Percentiles rank a stretch among this genome's conserved stretches.
These are phyloP conservation scores for Eupithecia tripunctaria DNA, from an alignment of 2,888 invertebrate genomes.

Conservation along the genomic window DNA sequence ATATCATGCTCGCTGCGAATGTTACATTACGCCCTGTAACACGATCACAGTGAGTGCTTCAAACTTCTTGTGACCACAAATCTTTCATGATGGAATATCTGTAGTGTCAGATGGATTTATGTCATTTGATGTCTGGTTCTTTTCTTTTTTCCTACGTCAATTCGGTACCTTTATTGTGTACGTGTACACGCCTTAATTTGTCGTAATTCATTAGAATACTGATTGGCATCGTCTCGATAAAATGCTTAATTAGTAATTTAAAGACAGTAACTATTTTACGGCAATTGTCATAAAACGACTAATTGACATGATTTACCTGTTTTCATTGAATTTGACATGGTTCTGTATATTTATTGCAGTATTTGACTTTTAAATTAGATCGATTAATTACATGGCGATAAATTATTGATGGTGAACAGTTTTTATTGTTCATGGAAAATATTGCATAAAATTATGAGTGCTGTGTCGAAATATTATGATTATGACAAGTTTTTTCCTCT, in stretches of 20 bases:
- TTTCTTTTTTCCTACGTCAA: background rate
- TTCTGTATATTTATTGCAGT: slow-evolving; percentile 39
- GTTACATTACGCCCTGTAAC: too few species aligned
- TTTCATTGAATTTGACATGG: slow-evolving; percentile 38
- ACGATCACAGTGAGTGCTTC: too few species aligned
- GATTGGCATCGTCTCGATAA: slow-evolving; percentile 35
- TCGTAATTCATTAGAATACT: slow-evolving; percentile 35
- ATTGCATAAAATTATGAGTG: background rate
- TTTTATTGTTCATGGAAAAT: slow-evolving; percentile 16
- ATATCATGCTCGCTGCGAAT: too few species aligned
- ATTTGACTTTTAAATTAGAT: slow-evolving; percentile 45
- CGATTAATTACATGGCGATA: slow-evolving; percentile 39
- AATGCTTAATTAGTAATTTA: slow-evolving; percentile 39
- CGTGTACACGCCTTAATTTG: slow-evolving; percentile 5
- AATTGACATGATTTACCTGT: slow-evolving; percentile 40
- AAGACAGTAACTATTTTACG: slow-evolving; percentile 41
- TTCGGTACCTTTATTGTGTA: background rate
- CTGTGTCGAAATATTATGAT: background rate
- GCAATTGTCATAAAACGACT: slow-evolving; percentile 40
- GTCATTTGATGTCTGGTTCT: background rate
- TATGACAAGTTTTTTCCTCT: background rate
- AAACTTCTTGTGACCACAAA: too few species aligned
- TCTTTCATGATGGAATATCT: too few species aligned
- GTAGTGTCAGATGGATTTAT: too few species aligned
- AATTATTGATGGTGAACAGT: slow-evolving; percentile 17